Evolutionary conservation across 2,113 vertebrate species (phyloP), one percentile per base, ranked within the genome.

Genomic region (Lampris incognitus): DNA sequence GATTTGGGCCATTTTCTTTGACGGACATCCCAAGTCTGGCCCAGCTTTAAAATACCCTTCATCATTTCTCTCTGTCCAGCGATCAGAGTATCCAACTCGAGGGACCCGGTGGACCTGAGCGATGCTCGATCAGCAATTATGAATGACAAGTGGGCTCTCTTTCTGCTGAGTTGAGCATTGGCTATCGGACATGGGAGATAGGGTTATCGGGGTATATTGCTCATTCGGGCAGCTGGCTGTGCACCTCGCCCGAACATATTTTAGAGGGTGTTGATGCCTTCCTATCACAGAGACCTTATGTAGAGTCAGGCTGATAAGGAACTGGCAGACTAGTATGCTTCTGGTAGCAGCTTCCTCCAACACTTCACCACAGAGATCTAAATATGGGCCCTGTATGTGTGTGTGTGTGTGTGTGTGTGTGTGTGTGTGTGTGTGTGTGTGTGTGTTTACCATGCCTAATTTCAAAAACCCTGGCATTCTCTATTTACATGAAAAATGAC

Each of bases 401-500:
- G 69, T 64, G 66, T 36, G 57, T 82, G 74, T 79, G 51, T 72
- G 74, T 59, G 58, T 61, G 64, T 78, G 72, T 41, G 48, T 24
- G 24, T 39, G 44, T 46, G 9, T 49, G 46, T 49, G 37, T 59
- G 3, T 66, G 51, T 55, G 36, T 75, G 24, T 58, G 54, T 24
- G 24, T 24, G 24, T 24, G 24, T 24, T 24, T 24, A 24, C 37
- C 63, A 75, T 7, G 54, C 73, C 60, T 88, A 76, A 86, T 90
- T 88, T 87, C 86, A 69, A 76, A 85, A 83, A 83, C 70, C 56
- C 61, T 78, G 76, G 72, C 77, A 74, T 76, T 79, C 55, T 86
- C 69, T 89, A 88, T 88, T 88, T 85, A 91, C 82, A 88, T 86
- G 85, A 89, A 81, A 91, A 83, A 86, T 83, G 76, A 88, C 78